These are phyloP conservation scores for Geopemphigus sp. DNA, from an alignment of 1,140 invertebrate species.

Conservation along the genomic window DNA sequence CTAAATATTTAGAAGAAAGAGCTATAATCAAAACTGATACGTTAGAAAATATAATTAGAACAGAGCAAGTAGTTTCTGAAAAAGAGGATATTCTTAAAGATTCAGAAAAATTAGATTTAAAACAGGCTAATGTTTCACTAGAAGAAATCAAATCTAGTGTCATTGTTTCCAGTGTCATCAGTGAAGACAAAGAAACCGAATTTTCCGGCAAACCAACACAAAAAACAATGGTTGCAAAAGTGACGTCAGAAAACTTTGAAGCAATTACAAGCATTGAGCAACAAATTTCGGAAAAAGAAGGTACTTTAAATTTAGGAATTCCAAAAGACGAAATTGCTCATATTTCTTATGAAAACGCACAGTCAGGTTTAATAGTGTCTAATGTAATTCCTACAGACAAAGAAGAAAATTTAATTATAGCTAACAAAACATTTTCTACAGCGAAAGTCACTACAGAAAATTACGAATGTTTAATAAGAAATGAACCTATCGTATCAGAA, in stretches of 20 bases:
- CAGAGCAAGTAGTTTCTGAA: constrained; percentile 54
- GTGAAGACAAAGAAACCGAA: constrained; percentile 54
- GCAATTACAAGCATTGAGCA: constrained; percentile 54
- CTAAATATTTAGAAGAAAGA: background rate
- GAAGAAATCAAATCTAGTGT: constrained; percentile 48
- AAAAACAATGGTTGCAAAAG: constrained; percentile 27
- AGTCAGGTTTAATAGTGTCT: constrained; percentile 58
- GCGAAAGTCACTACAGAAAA: background rate
- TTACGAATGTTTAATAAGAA: constrained; percentile 39
- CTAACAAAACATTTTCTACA: background rate
- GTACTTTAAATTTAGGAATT: constrained; percentile 54
- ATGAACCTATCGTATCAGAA: constrained; percentile 20
- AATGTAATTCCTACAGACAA: constrained; percentile 58
- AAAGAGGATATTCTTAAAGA: constrained; percentile 53
- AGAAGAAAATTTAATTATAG: constrained; percentile 53
- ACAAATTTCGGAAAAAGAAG: constrained; percentile 55
- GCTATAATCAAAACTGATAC: background rate
- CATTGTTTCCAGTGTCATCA: constrained; percentile 51
- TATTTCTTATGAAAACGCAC: constrained; percentile 56
- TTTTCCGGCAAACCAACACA: constrained; percentile 30
- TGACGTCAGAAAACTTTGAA: background rate
- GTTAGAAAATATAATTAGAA: constrained; percentile 11
- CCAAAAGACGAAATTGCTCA: constrained; percentile 55
- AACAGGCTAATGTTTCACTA: constrained; percentile 29
- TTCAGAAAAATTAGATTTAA: background rate